These are phyloP conservation scores for Mirza zaza DNA, from an alignment of 2,113 vertebrate species.

Conservation along the genomic window DNA sequence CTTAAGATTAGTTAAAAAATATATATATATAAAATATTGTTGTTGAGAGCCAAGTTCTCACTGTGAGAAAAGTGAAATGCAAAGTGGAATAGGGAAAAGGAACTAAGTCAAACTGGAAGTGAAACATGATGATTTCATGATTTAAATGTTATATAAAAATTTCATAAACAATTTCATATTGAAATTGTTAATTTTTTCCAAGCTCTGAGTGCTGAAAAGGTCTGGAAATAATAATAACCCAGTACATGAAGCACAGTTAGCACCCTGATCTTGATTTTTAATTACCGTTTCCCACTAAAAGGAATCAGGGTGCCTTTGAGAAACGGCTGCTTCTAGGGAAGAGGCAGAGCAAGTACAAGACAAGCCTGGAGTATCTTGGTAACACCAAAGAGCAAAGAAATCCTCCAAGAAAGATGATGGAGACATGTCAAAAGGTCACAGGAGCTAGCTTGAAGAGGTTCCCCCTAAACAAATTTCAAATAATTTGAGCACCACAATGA, in stretches of 20 bases:
- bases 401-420: not conserved
- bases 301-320: not conserved
- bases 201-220: not conserved
- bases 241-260: not conserved
- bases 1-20: slow-evolving; percentile 1
- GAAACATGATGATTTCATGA: not conserved
- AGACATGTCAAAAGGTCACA: not conserved
- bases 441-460: not conserved
- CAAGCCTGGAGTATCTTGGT: not conserved
- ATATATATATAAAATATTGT: not conserved
- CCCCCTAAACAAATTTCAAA: not conserved
- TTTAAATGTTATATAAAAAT: not conserved
- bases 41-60: not conserved
- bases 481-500: slow-evolving; percentile 24
- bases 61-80: not conserved
- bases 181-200: not conserved
- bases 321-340: not conserved
- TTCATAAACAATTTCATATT: not conserved
- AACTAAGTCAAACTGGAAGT: not conserved
- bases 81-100: not conserved
- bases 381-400: not conserved
- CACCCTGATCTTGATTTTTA: not conserved
- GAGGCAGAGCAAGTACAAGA: not conserved
- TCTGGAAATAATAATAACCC: not conserved
- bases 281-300: not conserved